phyloP scores from a whole-genome alignment of 2,113 vertebrate genomes.

The Motacilla alba region DNA sequence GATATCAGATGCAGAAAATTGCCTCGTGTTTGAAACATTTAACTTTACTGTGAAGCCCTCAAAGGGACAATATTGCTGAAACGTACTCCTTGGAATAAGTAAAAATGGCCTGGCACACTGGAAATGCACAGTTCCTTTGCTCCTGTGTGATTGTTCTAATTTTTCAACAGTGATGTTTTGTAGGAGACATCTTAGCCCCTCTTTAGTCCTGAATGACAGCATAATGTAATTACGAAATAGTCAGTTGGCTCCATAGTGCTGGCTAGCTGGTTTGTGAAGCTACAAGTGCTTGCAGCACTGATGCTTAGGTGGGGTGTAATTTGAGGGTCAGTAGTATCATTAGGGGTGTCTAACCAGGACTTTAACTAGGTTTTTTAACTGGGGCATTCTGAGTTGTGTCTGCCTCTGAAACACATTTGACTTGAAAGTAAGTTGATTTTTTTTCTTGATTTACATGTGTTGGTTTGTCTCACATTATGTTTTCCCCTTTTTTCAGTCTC shows the following conservation, averaged over 20 bases:
- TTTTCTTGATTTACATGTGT: background rate
- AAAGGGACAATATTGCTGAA: background rate
- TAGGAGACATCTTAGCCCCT: background rate
- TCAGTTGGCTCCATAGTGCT: background rate
- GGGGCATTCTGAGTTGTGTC: background rate
- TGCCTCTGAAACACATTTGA: background rate
- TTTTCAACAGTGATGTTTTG: background rate
- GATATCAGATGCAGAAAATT: background rate
- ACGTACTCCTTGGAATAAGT: background rate
- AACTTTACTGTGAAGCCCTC: background rate
- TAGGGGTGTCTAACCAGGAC: background rate
- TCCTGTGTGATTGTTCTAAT: background rate
- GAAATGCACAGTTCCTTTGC: background rate
- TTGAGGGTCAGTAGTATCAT: background rate
- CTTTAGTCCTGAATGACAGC: background rate
- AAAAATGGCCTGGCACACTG: background rate
- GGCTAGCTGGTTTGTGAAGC: background rate
- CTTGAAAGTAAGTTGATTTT: background rate
- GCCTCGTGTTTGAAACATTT: background rate
- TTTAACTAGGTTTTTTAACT: background rate
- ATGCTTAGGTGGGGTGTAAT: background rate
- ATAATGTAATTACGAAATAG: background rate
- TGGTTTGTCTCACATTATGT: background rate
- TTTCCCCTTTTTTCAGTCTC: constrained; percentile 75
- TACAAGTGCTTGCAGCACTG: background rate